Conservation (phyloP, 2,113 vertebrate species). For the Crotalus horridus region DNA sequence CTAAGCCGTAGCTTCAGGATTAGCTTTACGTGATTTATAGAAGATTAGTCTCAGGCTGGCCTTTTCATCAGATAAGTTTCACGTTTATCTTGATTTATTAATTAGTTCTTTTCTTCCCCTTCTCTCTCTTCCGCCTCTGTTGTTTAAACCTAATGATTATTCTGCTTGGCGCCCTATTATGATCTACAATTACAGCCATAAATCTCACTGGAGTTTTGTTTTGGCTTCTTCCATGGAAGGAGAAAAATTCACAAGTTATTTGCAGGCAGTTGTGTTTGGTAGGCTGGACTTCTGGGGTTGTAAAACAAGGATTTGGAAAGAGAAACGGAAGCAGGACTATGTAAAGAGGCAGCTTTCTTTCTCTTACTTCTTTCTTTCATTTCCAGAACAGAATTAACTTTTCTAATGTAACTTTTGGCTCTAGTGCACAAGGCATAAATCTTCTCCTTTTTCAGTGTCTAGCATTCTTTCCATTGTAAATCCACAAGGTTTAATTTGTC, state of each 20-base stretch:
- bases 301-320: constrained; percentile 7
- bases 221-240: neutral
- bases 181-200: neutral
- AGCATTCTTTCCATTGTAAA: constrained; percentile 54
- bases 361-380: constrained; percentile 54
- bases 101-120: neutral
- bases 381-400: constrained; percentile 56
- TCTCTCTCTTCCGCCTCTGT: neutral
- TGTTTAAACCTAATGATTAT: neutral
- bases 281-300: neutral
- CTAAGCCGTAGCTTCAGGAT: neutral
- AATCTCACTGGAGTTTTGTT: neutral
- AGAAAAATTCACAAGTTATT: neutral
- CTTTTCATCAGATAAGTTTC: neutral
- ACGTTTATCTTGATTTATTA: neutral
- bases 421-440: constrained; percentile 54
- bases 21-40: neutral
- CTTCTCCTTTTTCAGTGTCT: constrained; percentile 45
- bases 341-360: constrained; percentile 29
- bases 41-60: neutral
- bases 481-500: constrained; percentile 53
- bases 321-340: neutral
- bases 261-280: neutral
- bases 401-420: constrained; percentile 52
- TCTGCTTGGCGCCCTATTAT: neutral